phyloP scores from a whole-genome alignment of 2,797 vertebrate species.

The Darevskia mixta region DNA sequence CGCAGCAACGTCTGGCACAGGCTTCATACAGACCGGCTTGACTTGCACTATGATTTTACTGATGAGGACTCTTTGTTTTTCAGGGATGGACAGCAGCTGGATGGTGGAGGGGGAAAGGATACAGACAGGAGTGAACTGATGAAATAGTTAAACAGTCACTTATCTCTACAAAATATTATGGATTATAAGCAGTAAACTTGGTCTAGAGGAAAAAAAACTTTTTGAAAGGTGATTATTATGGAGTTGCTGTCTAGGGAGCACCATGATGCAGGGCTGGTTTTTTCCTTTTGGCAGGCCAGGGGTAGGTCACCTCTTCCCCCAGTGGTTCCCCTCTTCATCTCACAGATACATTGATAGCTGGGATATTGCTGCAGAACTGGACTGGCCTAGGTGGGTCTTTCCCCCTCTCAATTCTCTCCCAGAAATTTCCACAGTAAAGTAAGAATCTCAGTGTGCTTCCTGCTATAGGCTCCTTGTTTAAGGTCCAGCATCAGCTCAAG shows the following conservation, averaged over 20 bases:
- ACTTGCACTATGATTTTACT: constrained; percentile 80
- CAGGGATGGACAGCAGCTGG: constrained; percentile 91
- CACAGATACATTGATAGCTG: not conserved
- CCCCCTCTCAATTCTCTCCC: not conserved
- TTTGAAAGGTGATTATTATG: not conserved
- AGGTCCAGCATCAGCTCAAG: not conserved
- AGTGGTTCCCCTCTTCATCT: not conserved
- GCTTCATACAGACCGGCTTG: constrained; percentile 58
- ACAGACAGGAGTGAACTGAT: constrained; percentile 32
- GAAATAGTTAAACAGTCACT: not conserved
- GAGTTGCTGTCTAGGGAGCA: not conserved
- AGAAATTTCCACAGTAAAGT: too few relatives aligned
- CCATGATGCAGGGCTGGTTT: not conserved
- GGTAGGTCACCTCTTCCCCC: not conserved
- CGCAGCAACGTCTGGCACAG: constrained; percentile 53
- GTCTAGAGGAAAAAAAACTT: not conserved
- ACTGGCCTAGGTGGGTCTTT: too few relatives aligned
- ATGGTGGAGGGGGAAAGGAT: constrained; percentile 27
- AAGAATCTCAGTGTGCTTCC: not conserved
- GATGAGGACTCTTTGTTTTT: constrained; percentile 83
- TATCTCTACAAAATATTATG: not conserved
- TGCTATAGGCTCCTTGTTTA: not conserved
- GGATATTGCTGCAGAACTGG: not conserved
- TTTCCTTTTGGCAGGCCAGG: not conserved
- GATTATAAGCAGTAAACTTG: not conserved